Evolutionary conservation across 2,113 vertebrate species (phyloP).

Genomic region (Hipposideros armiger): DNA sequence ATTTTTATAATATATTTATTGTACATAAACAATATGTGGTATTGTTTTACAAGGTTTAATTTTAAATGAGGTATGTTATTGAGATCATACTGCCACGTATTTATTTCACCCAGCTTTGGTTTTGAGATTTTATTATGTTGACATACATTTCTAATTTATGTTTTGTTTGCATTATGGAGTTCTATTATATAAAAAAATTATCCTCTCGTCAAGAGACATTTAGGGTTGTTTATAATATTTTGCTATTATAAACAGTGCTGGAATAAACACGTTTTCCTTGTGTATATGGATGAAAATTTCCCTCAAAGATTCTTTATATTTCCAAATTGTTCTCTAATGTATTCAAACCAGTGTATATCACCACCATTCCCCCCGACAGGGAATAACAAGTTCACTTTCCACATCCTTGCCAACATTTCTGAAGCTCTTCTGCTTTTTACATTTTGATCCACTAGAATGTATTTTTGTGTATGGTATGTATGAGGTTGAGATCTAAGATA

Average conservation of each 20-base stretch:
- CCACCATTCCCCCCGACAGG: neutral
- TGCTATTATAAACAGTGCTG: neutral
- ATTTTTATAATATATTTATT: neutral
- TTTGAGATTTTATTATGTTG: slow-evolving; percentile 41
- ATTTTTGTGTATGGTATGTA: neutral
- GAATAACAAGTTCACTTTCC: neutral
- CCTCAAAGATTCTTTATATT: neutral
- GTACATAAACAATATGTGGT: neutral
- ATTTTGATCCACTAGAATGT: slow-evolving; percentile 18
- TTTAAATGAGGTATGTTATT: slow-evolving; percentile 8
- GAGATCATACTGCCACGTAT: neutral
- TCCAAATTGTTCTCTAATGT: neutral
- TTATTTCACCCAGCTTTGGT: slow-evolving; percentile 24
- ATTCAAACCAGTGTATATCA: neutral
- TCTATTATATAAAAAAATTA: neutral
- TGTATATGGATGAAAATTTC: neutral
- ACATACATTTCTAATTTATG: neutral
- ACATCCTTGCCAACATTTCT: neutral
- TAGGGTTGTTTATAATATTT: neutral
- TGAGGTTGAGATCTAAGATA: neutral
- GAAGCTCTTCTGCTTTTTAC: neutral
- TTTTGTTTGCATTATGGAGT: neutral
- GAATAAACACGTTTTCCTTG: slow-evolving; percentile 18
- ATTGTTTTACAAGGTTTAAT: neutral
- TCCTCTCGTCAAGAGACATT: neutral